Base-by-base conservation (phyloP, 2,888 invertebrate species). In the Temnothorax rugatulus region DNA sequence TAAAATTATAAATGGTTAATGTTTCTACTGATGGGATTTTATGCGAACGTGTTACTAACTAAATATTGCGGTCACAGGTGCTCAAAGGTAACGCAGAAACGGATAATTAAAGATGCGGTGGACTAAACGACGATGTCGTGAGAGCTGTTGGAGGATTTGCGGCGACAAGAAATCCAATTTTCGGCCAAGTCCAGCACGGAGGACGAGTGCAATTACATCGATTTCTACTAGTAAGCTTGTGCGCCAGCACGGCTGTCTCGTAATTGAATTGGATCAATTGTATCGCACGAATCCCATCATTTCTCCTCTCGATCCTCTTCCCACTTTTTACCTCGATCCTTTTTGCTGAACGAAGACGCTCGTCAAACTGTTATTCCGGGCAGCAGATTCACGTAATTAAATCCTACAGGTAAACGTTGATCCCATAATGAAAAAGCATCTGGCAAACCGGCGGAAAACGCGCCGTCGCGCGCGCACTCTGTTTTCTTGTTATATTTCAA, bases 261-360 rank as follows among this genome's bases (percentile, higher is more conserved):
- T 79, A 85, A 88, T 88, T 75, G 88, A 85, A 88, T 87, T 83
- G 87, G 87, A 87, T 88, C 79, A 77, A 88, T 88, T 86, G 85
- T 88, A 87, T 88, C 85, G 85, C 66, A 15, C n/a, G 75, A 71
- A 71, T 81, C 73, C 59, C 44, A 73, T 73, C 73, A 59, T 52
- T 81, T 61, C 59, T 57, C 18, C 41, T 50, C 50, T 18, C 38
- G 38, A 61, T 61, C 34, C 44, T 41, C 15, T 57, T 57, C n/a
- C 25, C 41, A 8, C 18, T 47, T 81, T 71, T 73, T 50, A 59
- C 7, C 9, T 9, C 15, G 18, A 38, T 47, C 11, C 25, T 64
- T 50, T 34, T 71, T 81, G 25, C n/a, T 25, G 2, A 5, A 47
- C 59, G 25, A 29, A 61, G 38, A 50, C 59, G 73, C 38, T 47